Conservation (phyloP, 2,797 vertebrate species). For the Buceros bicornis region DNA sequence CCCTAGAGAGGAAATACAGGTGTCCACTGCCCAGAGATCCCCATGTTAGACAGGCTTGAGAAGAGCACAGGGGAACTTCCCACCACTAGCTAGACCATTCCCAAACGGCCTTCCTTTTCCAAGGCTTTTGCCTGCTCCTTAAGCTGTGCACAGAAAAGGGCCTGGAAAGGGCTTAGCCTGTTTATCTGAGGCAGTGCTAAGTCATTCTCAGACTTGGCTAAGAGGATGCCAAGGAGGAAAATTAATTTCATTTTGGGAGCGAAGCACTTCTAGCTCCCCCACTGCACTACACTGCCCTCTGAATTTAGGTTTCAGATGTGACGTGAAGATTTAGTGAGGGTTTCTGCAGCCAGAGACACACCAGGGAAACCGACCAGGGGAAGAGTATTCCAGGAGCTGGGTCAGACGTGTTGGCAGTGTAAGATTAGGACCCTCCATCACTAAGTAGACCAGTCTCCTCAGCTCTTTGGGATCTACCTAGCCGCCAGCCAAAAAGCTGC, state of each 20-base stretch:
- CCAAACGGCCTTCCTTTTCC: not conserved
- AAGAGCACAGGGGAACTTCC: not conserved
- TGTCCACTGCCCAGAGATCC: not conserved
- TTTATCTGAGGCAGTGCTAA: not conserved
- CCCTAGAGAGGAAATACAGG: not conserved
- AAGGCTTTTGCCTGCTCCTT: not conserved
- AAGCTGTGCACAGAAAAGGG: not conserved
- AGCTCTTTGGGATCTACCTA: not conserved
- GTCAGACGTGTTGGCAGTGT: accelerated
- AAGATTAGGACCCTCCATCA: not conserved
- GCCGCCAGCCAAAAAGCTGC: not conserved
- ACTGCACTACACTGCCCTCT: not conserved
- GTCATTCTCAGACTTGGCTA: not conserved
- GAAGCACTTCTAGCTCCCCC: not conserved
- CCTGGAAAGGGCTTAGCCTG: not conserved
- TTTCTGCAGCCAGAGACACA: not conserved
- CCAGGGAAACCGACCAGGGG: not conserved
- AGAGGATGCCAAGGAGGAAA: not conserved
- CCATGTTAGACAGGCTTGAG: not conserved
- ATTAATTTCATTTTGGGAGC: not conserved
- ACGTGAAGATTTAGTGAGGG: not conserved
- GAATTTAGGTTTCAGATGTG: not conserved
- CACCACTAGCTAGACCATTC: not conserved
- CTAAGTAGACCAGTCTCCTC: not conserved
- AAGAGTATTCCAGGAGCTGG: not conserved